phyloP scores from a whole-genome alignment of 1,140 invertebrate genomes.

The Brachionus koreanus region DNA sequence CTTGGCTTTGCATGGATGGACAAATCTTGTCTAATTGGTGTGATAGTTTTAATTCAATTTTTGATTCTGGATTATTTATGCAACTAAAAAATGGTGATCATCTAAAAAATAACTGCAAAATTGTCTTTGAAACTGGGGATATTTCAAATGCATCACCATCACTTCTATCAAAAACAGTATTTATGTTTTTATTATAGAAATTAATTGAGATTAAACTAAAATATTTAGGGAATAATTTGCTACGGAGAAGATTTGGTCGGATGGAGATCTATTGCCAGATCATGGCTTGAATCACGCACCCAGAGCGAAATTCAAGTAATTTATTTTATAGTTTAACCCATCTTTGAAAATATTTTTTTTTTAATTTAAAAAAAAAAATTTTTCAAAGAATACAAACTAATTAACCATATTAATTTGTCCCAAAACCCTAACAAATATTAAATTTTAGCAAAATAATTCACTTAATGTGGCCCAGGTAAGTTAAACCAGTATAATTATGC shows the following conservation, averaged over 20 bases:
- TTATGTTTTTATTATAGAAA: constrained; percentile 42
- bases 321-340: neutral
- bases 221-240: constrained; percentile 53
- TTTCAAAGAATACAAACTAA: neutral
- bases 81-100: constrained; percentile 57
- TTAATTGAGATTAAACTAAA: neutral
- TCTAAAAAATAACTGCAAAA: constrained; percentile 54
- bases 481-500: neutral
- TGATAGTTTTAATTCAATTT: constrained; percentile 55
- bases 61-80: constrained; percentile 49
- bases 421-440: neutral
- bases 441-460: constrained; percentile 18
- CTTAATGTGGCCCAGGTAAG: constrained; percentile 1
- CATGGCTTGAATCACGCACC: constrained; percentile 55
- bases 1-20: constrained; percentile 57
- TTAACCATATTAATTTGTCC: neutral
- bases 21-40: constrained; percentile 53
- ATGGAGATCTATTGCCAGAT: constrained; percentile 56
- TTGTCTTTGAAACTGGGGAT: constrained; percentile 57
- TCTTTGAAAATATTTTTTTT: neutral
- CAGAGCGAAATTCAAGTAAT: constrained; percentile 57
- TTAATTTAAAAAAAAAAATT: neutral
- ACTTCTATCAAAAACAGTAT: constrained; percentile 53
- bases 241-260: constrained; percentile 55
- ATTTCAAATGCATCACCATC: constrained; percentile 53